Conservation (phyloP, 23 tunicate species). For the Halocynthia aurantium region DNA sequence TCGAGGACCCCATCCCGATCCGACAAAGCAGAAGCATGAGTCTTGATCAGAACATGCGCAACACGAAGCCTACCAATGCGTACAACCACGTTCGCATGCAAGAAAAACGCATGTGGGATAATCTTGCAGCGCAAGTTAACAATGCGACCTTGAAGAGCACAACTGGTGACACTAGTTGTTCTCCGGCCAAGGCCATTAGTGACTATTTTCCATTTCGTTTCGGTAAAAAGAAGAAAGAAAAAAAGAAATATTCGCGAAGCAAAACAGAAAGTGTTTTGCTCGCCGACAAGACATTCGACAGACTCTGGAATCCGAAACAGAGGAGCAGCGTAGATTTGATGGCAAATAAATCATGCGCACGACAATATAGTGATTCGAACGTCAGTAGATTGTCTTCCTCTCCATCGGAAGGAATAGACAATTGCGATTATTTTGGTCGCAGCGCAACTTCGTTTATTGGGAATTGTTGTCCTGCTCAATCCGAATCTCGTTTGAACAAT, state of each 20-base stretch:
- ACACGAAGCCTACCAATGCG: neutral
- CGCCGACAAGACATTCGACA: constrained; percentile 8
- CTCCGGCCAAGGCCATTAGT: constrained; percentile 4
- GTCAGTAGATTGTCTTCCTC: neutral
- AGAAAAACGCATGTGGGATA: neutral
- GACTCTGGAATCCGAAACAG: constrained; percentile 5
- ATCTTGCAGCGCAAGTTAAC: neutral
- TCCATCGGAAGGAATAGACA: neutral
- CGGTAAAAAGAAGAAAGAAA: neutral
- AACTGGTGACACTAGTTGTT: neutral
- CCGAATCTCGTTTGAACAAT: neutral
- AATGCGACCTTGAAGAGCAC: neutral
- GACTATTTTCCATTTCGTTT: neutral
- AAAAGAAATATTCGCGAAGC: constrained; percentile 6
- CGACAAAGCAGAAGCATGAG: neutral
- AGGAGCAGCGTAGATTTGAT: neutral
- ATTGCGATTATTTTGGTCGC: neutral
- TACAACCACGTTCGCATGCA: neutral
- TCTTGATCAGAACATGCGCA: neutral
- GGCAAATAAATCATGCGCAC: no score
- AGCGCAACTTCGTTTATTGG: neutral
- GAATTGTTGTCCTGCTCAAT: neutral
- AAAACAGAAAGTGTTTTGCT: constrained; percentile 10
- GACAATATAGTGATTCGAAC: neutral
- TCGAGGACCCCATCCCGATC: neutral